Evolutionary conservation across 2,113 vertebrate species (phyloP).

Genomic region (Asarcornis scutulata): DNA sequence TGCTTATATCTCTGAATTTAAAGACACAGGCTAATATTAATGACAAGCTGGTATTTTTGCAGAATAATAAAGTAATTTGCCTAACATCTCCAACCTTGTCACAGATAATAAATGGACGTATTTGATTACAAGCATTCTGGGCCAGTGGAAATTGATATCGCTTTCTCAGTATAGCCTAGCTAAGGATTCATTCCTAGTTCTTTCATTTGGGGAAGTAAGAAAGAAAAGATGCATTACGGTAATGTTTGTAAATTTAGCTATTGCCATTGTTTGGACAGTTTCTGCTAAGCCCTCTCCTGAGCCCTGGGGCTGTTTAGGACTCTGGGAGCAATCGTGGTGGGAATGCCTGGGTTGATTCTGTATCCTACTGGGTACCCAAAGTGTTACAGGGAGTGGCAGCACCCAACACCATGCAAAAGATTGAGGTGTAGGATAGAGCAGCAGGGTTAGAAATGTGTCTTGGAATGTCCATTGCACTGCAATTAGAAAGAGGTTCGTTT

Average conservation of each 20-base stretch:
- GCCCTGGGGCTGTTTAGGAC: not conserved
- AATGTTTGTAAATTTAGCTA: not conserved
- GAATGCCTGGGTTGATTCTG: not conserved
- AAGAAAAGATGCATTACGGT: not conserved
- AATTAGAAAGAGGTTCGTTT: not conserved
- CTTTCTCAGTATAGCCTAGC: not conserved
- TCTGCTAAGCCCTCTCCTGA: not conserved
- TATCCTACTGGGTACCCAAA: fast-evolving
- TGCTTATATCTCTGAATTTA: constrained; percentile 33
- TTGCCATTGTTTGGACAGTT: not conserved
- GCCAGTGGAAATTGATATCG: not conserved
- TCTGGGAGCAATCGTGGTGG: fast-evolving
- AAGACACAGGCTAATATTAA: constrained; percentile 46
- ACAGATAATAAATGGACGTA: constrained; percentile 32
- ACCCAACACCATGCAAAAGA: not conserved
- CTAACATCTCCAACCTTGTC: constrained; percentile 35
- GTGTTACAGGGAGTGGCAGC: not conserved
- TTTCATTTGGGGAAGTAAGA: constrained; percentile 1
- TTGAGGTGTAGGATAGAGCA: not conserved
- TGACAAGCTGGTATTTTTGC: constrained; percentile 30
- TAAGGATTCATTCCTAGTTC: not conserved
- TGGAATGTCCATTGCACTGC: not conserved
- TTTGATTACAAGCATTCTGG: constrained; percentile 31
- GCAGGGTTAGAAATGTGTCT: not conserved
- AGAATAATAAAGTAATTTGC: constrained; percentile 55